Base-by-base conservation (phyloP, 2,797 vertebrate genomes). In the Melanotaenia pygmaea region DNA sequence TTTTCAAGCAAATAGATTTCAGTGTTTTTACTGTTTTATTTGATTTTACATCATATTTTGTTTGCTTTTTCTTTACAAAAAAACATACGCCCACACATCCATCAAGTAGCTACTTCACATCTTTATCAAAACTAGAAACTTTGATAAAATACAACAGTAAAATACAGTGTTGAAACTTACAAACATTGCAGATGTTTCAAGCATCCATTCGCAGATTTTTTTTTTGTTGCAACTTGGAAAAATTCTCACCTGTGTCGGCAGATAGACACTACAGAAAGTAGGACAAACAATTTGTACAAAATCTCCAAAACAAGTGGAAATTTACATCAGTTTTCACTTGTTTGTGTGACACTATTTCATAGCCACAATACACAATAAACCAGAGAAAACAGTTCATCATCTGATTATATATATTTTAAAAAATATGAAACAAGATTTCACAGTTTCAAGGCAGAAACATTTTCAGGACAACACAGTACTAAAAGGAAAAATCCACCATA, bases 301-400 rank as follows among this genome's bases (percentile, higher is more conserved):
- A 63, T 20, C 57, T 40, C 1, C n/a, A 67, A 60, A 74, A 74
- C 16, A 30, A 56, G 64, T 56, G 51, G 67, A 72, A 66, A 45
- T 63, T 59, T 63, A 80, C 51, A 76, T 8, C 38, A 30, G 45
- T 30, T 24, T n/a, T 57, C 8, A 18, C 59, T 74, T 60, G 54
- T 69, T 38, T 56, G 35, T 61, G 69, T 66, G 64, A 77, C 47
- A 83, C 37, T 22, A 67, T 76, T 59, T 60, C 30, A 60, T 62
- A 79, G 73, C 78, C 68, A 85, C 67, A 57, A 74, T 43, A 83
- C 75, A 69, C 34, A 72, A n/a, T 14, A 59, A 16, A 81, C 32
- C 67, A 80, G n/a, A 77, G 45, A 65, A 59, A 81, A 78, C 61
- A 14, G 28, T 37, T 76, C 16, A 26, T 76, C 47, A 22, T 47